Percentiles rank a stretch among this genome's conserved stretches.
Evolutionary conservation across 2,113 vertebrate genomes (phyloP).

Genomic region (Rhinichthys klamathensis): DNA sequence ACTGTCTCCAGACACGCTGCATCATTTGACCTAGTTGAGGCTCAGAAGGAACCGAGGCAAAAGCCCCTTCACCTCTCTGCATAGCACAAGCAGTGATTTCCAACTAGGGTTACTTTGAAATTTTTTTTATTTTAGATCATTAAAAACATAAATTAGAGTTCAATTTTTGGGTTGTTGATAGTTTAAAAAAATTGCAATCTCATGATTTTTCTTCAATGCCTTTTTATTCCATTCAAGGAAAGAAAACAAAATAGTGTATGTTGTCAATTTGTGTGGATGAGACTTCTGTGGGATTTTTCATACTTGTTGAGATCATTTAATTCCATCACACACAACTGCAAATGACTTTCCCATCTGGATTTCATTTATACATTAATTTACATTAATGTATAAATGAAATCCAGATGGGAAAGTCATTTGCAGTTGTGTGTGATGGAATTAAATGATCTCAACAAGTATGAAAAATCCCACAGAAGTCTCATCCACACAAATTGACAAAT

Average conservation of each 20-base stretch:
- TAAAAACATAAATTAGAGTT: neutral
- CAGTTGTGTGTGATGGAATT: neutral
- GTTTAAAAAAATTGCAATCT: neutral
- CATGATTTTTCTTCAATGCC: neutral
- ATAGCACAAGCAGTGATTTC: neutral
- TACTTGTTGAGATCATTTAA: neutral
- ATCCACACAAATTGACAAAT: neutral
- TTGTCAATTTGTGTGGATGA: neutral
- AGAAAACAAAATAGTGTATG: neutral
- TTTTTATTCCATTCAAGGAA: neutral
- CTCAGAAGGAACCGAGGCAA: conserved; percentile 8
- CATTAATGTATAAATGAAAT: neutral
- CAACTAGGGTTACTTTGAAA: neutral
- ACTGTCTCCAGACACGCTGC: conserved; percentile 22
- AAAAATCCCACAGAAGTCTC: neutral
- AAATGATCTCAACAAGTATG: neutral
- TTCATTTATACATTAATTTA: neutral
- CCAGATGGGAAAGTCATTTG: neutral
- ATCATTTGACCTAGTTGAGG: conserved; percentile 46
- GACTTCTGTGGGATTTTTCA: neutral
- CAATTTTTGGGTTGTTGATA: neutral
- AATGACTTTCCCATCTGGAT: neutral
- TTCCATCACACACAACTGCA: neutral
- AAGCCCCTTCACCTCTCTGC: neutral
- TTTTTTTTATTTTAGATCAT: neutral